These are phyloP conservation scores for Aricia artaxerxes DNA, from an alignment of 2,888 invertebrate genomes.

Conservation along the genomic window DNA sequence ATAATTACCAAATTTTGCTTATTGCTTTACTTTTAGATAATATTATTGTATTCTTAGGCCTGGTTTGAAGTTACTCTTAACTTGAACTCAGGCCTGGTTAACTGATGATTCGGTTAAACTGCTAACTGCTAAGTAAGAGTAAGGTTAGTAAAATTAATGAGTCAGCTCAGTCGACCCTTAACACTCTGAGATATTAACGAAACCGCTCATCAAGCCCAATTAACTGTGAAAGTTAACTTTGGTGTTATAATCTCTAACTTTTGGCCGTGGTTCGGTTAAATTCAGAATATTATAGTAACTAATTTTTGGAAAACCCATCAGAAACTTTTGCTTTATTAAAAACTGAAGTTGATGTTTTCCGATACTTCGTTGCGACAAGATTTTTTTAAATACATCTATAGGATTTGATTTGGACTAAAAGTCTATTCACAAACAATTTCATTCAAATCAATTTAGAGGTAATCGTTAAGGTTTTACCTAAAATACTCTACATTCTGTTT, in stretches of 20 bases:
- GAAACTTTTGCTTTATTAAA: neutral
- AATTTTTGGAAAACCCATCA: neutral
- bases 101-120: slow-evolving; percentile 20
- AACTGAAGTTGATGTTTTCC: neutral
- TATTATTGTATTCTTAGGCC: too few species aligned
- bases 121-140: slow-evolving; percentile 6
- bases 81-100: neutral
- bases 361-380: too few species aligned
- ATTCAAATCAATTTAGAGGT: too few species aligned
- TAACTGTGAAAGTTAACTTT: slow-evolving; percentile 38
- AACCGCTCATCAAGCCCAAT: slow-evolving; percentile 36
- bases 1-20: too few species aligned
- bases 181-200: slow-evolving; percentile 50
- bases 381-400: too few species aligned
- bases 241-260: neutral
- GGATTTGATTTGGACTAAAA: too few species aligned
- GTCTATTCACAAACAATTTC: too few species aligned
- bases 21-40: too few species aligned
- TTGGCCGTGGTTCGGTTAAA: neutral
- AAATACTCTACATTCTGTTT: too few species aligned
- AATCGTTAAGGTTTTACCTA: too few species aligned
- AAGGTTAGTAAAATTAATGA: slow-evolving; percentile 68
- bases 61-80: too few species aligned
- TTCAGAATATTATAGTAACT: neutral
- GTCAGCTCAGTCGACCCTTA: slow-evolving; percentile 57